phyloP scores from a whole-genome alignment of 1,140 invertebrate genomes.

The Trachelipus rathkii region DNA sequence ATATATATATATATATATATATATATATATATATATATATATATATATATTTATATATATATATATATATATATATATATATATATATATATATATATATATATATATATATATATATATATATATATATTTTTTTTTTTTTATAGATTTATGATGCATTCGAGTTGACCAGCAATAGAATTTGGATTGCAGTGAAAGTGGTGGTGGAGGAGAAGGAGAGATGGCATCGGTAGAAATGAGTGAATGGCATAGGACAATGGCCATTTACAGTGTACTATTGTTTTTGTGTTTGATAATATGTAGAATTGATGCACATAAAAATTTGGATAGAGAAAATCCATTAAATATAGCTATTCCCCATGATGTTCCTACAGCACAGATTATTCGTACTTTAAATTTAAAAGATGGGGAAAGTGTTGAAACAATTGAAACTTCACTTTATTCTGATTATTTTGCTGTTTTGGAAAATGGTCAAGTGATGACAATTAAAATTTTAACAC shows the following conservation, averaged over 20 bases:
- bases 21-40: slow-evolving; percentile 19
- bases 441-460: slow-evolving; percentile 63
- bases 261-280: slow-evolving; percentile 26
- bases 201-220: slow-evolving; percentile 25
- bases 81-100: slow-evolving; percentile 17
- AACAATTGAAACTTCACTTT: slow-evolving; percentile 35
- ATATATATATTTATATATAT: not conserved
- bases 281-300: slow-evolving; percentile 31
- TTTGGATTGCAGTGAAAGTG: slow-evolving; percentile 31
- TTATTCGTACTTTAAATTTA: slow-evolving; percentile 41
- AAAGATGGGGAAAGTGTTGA: slow-evolving; percentile 34
- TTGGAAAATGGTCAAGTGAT: slow-evolving; percentile 82
- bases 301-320: slow-evolving; percentile 26
- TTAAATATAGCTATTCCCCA: slow-evolving; percentile 40
- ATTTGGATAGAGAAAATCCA: not conserved
- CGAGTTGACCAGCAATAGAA: slow-evolving; percentile 33
- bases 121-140: not conserved
- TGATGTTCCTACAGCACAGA: slow-evolving; percentile 42
- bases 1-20: not conserved
- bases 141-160: slow-evolving; percentile 28
- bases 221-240: slow-evolving; percentile 28
- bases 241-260: slow-evolving; percentile 7
- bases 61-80: slow-evolving; percentile 20
- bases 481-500: slow-evolving; percentile 66
- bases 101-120: not conserved